A percentile compares a stretch with the other conserved stretches of the same genome.
Evolutionary conservation across 2,113 vertebrate genomes (phyloP).

Genomic region (Hucho hucho): DNA sequence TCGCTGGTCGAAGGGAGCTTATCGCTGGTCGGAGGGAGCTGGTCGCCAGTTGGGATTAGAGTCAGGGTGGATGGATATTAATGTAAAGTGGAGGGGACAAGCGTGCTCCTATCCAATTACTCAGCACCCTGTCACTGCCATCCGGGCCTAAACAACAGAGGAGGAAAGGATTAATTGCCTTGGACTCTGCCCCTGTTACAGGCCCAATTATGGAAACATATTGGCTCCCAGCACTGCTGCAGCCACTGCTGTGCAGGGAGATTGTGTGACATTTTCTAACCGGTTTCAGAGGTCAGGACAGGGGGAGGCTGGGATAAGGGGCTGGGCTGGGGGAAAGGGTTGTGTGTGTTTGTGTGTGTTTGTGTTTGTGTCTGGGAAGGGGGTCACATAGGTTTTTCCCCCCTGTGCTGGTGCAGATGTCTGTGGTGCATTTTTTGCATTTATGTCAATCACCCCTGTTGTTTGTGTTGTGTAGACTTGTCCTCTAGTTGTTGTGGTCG

Average conservation of each 20-base stretch:
- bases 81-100: conserved; percentile 96
- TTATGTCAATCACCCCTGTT: neutral
- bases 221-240: conserved; percentile 93
- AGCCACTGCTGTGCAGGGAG: conserved; percentile 95
- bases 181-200: conserved; percentile 97
- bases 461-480: conserved; percentile 8
- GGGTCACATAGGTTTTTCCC: neutral
- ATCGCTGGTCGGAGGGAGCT: no score
- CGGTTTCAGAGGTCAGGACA: conserved; percentile 87
- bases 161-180: conserved; percentile 99
- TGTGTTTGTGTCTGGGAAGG: conserved; percentile 20
- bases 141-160: conserved; percentile 93
- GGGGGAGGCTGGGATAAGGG: conserved; percentile 41
- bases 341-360: conserved; percentile 20
- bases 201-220: conserved; percentile 99
- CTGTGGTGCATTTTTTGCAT: neutral
- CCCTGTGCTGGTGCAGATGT: neutral
- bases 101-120: conserved; percentile 97
- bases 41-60: conserved; percentile 74
- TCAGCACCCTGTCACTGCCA: conserved; percentile 92
- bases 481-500: neutral
- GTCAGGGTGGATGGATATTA: conserved; percentile 94
- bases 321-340: neutral
- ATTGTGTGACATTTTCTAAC: conserved; percentile 97
- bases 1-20: no score